Percentiles rank a stretch among this genome's conserved stretches.
Evolutionary conservation across 2,888 invertebrate genomes (phyloP).

Genomic region (Tetanocera ferruginea): DNA sequence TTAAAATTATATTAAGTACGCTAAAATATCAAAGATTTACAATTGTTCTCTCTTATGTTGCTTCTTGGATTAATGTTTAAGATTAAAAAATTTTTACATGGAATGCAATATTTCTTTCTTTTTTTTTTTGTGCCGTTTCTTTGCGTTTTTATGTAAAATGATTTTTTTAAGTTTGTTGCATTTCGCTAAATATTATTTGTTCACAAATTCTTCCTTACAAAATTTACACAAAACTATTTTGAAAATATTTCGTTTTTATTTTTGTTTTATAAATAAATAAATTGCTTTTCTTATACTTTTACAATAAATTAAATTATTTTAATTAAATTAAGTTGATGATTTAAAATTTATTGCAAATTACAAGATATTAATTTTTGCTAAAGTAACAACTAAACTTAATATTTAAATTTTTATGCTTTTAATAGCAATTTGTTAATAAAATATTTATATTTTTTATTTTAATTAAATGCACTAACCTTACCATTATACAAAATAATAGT

Average conservation of each 20-base stretch:
- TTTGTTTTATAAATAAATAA: constrained; percentile 26
- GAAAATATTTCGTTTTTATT: constrained; percentile 8
- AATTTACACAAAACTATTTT: neutral
- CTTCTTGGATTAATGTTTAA: neutral
- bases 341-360: constrained; percentile 40
- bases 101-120: constrained; percentile 61
- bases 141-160: constrained; percentile 17
- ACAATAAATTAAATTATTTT: neutral
- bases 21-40: neutral
- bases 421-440: constrained; percentile 12
- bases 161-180: constrained; percentile 29
- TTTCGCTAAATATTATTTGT: neutral
- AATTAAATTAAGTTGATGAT: neutral
- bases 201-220: constrained; percentile 22
- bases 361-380: constrained; percentile 49
- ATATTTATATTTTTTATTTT: neutral
- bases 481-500: constrained; percentile 53
- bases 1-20: no score
- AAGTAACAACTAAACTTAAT: constrained; percentile 49
- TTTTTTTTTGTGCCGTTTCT: constrained; percentile 40
- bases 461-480: constrained; percentile 68
- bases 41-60: neutral
- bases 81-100: constrained; percentile 64
- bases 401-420: constrained; percentile 21
- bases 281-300: neutral